phyloP scores from a whole-genome alignment of 2,113 vertebrate species.

The Plecturocebus donacophilus region DNA sequence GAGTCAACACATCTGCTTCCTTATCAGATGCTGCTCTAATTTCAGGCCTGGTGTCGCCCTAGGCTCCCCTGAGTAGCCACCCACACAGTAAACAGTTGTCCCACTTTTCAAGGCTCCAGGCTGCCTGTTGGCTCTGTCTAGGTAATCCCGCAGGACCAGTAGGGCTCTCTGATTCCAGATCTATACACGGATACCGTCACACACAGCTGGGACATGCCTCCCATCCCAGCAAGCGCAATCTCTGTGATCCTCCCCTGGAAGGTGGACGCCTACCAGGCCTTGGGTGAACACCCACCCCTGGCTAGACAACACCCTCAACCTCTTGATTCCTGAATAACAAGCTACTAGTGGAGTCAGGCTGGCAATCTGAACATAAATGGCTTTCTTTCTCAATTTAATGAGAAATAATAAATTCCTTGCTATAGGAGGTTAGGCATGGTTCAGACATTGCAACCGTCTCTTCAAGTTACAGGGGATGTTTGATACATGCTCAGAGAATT shows the following conservation, averaged over 20 bases:
- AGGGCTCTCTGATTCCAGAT: background rate
- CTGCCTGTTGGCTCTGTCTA: constrained; percentile 43
- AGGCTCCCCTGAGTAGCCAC: constrained; percentile 14
- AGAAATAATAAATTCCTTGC: background rate
- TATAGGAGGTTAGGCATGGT: background rate
- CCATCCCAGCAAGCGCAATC: background rate
- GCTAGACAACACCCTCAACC: background rate
- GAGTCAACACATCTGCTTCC: background rate
- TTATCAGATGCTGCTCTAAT: background rate
- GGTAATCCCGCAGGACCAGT: background rate
- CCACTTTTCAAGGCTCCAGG: background rate
- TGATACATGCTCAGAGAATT: background rate
- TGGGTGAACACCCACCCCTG: background rate
- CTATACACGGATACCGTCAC: background rate
- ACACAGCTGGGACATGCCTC: background rate
- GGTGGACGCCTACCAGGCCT: background rate
- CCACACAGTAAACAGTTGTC: background rate
- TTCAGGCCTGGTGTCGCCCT: background rate
- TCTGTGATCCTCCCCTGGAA: background rate
- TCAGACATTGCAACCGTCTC: background rate
- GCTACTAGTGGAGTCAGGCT: background rate
- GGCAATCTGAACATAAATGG: background rate
- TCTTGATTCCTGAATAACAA: constrained; percentile 7
- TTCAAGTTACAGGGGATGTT: background rate
- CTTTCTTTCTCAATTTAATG: background rate